These are phyloP conservation scores for Phymastichus coffea DNA, from an alignment of 1,140 invertebrate species.

Conservation along the genomic window DNA sequence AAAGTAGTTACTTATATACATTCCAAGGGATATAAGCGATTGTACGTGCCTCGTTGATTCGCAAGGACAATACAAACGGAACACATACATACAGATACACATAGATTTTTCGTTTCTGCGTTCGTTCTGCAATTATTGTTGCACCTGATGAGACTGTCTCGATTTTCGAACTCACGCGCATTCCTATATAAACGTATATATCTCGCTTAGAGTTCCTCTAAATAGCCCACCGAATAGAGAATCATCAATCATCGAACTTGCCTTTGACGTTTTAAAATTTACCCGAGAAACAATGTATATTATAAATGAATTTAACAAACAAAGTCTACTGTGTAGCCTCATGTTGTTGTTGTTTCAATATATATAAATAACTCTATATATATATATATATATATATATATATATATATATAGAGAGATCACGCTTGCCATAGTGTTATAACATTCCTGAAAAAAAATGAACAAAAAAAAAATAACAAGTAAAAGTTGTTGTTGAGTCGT, in stretches of 20 bases:
- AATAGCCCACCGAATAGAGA: too few relatives aligned
- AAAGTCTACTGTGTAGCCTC: constrained; percentile 2
- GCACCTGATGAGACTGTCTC: constrained; percentile 4
- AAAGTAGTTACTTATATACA: neutral
- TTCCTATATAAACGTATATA: too few relatives aligned
- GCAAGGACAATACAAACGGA: constrained; percentile 47
- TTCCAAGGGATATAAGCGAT: neutral
- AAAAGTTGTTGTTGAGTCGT: too few relatives aligned
- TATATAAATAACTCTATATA: constrained; percentile 1
- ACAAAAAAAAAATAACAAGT: too few relatives aligned
- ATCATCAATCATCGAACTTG: constrained; percentile 1
- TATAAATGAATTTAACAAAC: constrained; percentile 5
- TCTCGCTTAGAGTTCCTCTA: too few relatives aligned
- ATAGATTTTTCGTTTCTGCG: neutral
- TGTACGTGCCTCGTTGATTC: constrained; percentile 27
- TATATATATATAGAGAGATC: too few relatives aligned
- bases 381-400: neutral
- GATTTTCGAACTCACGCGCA: too few relatives aligned
- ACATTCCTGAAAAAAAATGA: constrained; percentile 5
- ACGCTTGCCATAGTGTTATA: neutral
- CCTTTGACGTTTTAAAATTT: constrained; percentile 20
- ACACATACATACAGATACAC: too few relatives aligned
- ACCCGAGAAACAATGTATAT: constrained; percentile 1
- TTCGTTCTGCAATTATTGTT: constrained; percentile 14
- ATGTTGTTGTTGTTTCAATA: constrained; percentile 19